Conservation (phyloP, 2,888 invertebrate species). For the Scaptomyza cyrtandrae region DNA sequence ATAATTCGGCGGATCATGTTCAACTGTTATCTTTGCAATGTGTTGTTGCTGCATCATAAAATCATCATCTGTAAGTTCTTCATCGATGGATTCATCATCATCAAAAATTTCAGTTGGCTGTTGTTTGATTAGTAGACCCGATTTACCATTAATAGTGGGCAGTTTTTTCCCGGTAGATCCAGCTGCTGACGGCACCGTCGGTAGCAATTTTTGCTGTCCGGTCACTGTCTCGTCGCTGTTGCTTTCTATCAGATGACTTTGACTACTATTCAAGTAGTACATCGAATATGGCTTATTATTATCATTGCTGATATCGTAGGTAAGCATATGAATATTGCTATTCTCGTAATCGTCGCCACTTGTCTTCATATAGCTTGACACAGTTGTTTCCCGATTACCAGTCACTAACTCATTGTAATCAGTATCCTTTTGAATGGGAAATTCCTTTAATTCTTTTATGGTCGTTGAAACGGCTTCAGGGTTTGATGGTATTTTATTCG, state of each 20-base stretch:
- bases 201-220: constrained; percentile 60
- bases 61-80: constrained; percentile 52
- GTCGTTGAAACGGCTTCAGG: constrained; percentile 11
- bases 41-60: constrained; percentile 30
- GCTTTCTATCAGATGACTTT: constrained; percentile 36
- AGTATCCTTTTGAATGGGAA: constrained; percentile 20
- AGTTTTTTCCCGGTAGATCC: constrained; percentile 83
- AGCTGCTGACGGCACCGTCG: constrained; percentile 77
- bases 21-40: constrained; percentile 39
- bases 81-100: constrained; percentile 59
- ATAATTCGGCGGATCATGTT: constrained; percentile 64
- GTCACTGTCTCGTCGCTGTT: constrained; percentile 1
- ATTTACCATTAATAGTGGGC: constrained; percentile 82
- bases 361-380: constrained; percentile 38
- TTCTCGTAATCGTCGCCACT: constrained; percentile 75
- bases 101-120: constrained; percentile 83
- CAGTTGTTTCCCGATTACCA: constrained; percentile 34
- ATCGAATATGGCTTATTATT: constrained; percentile 40
- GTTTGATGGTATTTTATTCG: constrained; percentile 13
- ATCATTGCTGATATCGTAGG: constrained; percentile 41
- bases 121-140: constrained; percentile 81
- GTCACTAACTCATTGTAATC: constrained; percentile 42
- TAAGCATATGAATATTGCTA: constrained; percentile 63
- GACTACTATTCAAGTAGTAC: constrained; percentile 64
- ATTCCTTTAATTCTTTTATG: constrained; percentile 1